phyloP scores from a whole-genome alignment of 2,113 vertebrate species.

The Aptenodytes patagonicus region DNA sequence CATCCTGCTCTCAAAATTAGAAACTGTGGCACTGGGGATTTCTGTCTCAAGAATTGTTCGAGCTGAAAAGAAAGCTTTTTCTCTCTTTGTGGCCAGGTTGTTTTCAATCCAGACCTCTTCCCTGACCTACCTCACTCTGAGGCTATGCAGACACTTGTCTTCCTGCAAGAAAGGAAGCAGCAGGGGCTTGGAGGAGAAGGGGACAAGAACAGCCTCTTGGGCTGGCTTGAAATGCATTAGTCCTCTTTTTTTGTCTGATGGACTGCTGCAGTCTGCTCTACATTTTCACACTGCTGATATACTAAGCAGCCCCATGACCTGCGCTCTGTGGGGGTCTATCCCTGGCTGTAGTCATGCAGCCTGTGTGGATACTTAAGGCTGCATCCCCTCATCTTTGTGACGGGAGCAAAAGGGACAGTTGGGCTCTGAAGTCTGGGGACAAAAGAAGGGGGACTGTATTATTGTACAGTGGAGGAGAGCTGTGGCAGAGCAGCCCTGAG shows the following conservation, averaged over 20 bases:
- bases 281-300: not conserved
- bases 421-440: not conserved
- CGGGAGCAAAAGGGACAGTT: not conserved
- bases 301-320: not conserved
- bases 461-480: not conserved
- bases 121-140: not conserved
- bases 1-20: not conserved
- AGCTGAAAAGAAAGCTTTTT: constrained; percentile 16
- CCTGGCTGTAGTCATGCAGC: not conserved
- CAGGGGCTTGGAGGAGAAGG: not conserved
- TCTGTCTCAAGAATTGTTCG: not conserved
- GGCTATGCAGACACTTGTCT: not conserved
- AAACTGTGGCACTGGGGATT: not conserved
- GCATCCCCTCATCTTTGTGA: not conserved
- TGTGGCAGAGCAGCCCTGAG: not conserved
- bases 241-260: not conserved
- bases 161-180: not conserved
- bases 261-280: not conserved
- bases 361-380: not conserved
- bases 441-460: not conserved
- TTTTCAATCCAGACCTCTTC: not conserved
- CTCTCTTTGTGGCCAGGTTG: not conserved
- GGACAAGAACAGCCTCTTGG: not conserved
- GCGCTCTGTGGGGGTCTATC: not conserved
- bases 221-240: not conserved